Percentiles rank a stretch among this genome's conserved stretches.
phyloP scores from a whole-genome alignment of 2,888 invertebrate species.

The Synanthedon myopaeformis region DNA sequence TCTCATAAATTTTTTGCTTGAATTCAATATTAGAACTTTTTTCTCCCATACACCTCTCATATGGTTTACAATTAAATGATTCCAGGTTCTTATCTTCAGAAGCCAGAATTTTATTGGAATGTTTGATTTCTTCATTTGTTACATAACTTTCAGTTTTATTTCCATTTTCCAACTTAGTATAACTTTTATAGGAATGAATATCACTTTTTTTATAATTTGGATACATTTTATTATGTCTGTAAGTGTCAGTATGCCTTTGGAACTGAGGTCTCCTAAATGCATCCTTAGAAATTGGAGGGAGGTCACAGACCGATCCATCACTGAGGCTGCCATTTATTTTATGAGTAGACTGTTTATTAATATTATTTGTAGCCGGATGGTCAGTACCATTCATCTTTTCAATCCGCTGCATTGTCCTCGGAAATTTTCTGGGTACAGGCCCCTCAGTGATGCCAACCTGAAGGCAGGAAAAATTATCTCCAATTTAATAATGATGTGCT shows the following conservation, averaged over 20 bases:
- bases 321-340: constrained; percentile 47
- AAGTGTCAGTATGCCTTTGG: constrained; percentile 23
- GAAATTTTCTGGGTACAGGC: constrained; percentile 62
- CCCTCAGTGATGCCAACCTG: constrained; percentile 71
- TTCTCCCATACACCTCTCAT: not conserved
- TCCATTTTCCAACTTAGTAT: not conserved
- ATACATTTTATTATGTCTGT: constrained; percentile 25
- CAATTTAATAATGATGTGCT: constrained; percentile 68
- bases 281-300: constrained; percentile 31
- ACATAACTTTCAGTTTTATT: not conserved
- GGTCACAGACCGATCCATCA: constrained; percentile 52
- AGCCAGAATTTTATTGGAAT: not conserved
- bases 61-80: not conserved
- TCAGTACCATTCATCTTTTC: constrained; percentile 40
- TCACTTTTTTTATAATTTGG: constrained; percentile 16
- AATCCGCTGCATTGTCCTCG: constrained; percentile 57
- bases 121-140: not conserved
- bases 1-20: not conserved
- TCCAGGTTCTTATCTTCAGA: not conserved
- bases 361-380: constrained; percentile 32
- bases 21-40: not conserved
- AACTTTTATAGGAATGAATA: not conserved
- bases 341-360: constrained; percentile 25
- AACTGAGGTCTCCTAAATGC: constrained; percentile 35
- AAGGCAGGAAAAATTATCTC: constrained; percentile 71